These are phyloP conservation scores for Phalera bucephala DNA, from an alignment of 2,888 invertebrate genomes.

Conservation along the genomic window DNA sequence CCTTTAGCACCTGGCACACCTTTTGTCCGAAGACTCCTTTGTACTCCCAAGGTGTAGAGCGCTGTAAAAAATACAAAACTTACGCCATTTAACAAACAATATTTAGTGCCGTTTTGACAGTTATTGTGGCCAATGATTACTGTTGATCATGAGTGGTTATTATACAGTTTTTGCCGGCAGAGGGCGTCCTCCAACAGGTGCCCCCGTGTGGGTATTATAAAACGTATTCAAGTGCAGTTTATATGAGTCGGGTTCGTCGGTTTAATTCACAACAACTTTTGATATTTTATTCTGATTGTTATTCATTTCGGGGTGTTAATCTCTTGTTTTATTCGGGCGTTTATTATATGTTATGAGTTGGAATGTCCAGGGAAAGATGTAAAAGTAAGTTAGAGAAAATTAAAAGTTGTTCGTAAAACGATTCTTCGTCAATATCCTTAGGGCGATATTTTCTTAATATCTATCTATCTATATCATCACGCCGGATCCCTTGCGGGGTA, in stretches of 20 bases:
- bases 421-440: no score
- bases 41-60: slow-evolving; percentile 70
- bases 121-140: slow-evolving; percentile 79
- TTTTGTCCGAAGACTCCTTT: slow-evolving; percentile 57
- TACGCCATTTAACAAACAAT: slow-evolving; percentile 79
- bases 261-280: not conserved
- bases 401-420: no score
- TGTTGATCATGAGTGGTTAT: slow-evolving; percentile 65
- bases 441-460: no score
- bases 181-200: slow-evolving; percentile 64
- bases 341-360: no score
- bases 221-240: not conserved
- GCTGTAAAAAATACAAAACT: slow-evolving; percentile 72
- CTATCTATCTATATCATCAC: no score
- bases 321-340: no score
- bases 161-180: slow-evolving; percentile 57
- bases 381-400: no score
- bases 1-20: slow-evolving; percentile 60
- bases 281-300: not conserved
- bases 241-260: not conserved
- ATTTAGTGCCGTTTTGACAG: slow-evolving; percentile 80
- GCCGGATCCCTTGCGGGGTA: no score
- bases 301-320: no score
- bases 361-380: no score
- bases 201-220: slow-evolving; percentile 17